Evolutionary conservation across 2,113 vertebrate genomes (phyloP).

Genomic region (human (Homo sapiens)): GRCh38 chr2:59035001-59035500

Average conservation of each 20-base stretch:
- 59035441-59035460: neutral
- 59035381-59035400: neutral
- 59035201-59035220: neutral
- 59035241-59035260: neutral
- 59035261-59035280: neutral
- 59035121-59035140: neutral
- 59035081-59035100: neutral
- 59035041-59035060: neutral
- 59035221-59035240: neutral
- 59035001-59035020: neutral
- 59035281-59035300: neutral
- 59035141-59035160: neutral
- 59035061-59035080: neutral
- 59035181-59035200: neutral
- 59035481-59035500: neutral
- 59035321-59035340: neutral
- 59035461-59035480: neutral
- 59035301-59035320: neutral
- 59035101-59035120: neutral
- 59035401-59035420: neutral
- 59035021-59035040: neutral
- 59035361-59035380: neutral
- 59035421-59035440: neutral
- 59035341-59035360: neutral
- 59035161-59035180: neutral